These are phyloP conservation scores for Eumerus sabulonum DNA, from an alignment of 2,888 invertebrate genomes.

Conservation along the genomic window DNA sequence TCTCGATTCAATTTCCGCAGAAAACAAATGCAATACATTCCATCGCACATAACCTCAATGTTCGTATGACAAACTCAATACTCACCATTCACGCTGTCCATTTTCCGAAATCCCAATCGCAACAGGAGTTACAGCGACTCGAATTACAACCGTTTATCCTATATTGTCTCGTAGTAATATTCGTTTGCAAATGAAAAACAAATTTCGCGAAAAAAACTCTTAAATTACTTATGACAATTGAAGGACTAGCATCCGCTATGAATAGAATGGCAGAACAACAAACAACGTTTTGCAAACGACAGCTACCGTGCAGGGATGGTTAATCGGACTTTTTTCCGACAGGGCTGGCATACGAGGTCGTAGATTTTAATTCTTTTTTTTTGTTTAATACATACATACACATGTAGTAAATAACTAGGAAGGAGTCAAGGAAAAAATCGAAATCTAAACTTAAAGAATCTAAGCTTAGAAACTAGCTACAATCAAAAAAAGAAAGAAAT, in stretches of 20 bases:
- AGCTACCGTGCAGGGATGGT: slow-evolving; percentile 1
- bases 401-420: slow-evolving; percentile 14
- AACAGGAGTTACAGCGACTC: slow-evolving; percentile 14
- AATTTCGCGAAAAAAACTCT: background rate
- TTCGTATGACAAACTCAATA: background rate
- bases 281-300: slow-evolving; percentile 3
- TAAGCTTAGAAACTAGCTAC: no score
- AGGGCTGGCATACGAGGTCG: no score
- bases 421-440: slow-evolving; percentile 7
- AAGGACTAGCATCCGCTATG: no score
- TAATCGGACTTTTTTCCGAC: background rate
- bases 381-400: no score
- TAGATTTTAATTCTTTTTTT: no score
- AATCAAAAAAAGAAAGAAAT: no score
- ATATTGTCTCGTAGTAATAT: background rate
- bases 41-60: slow-evolving; percentile 49
- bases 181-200: background rate
- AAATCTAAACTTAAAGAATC: background rate
- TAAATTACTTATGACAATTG: background rate
- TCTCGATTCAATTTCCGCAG: background rate
- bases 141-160: background rate
- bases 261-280: slow-evolving; percentile 13
- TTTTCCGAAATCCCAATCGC: slow-evolving; percentile 23
- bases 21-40: background rate
- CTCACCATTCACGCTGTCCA: slow-evolving; percentile 63